Base-by-base conservation (phyloP, 2,888 invertebrate species). In the Calameuta filiformis region DNA sequence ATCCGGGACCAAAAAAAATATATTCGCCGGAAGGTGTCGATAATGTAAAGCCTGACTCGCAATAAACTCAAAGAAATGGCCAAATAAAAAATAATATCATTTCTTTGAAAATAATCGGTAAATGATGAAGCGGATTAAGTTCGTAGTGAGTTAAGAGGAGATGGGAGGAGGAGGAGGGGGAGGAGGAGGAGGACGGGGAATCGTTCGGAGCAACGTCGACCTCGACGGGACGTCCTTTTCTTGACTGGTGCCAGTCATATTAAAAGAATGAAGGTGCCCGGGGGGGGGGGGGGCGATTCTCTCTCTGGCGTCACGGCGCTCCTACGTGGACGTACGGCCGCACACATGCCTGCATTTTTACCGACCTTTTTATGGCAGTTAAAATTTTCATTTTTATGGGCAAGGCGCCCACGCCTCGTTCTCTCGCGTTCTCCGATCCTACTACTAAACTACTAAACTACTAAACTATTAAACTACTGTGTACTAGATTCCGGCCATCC, bases 21-120 rank as follows among this genome's bases (percentile, higher is more conserved):
- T 75, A 76, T 77, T 56, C 74, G 73, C 73, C 75, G 75, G 71
- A 74, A 37, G 35, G 69, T 71, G n/a, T 68, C 11, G 68, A 34
- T 73, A 68, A 56, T 23, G 40, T 9, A 56, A 56, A 23, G 40
- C 40, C 6, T 23, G 40, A 56, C 15, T 56, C 9, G 40, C 40
- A 0, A 23, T 23, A 23, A 56, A 23, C 40, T 56, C 33, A 71
- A 71, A 71, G 71, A 71, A 71, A 71, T 30, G 71, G 71, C n/a
- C 30, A 30, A 71, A 15, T 6, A 23, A 71, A 71, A 33, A 71
- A 71, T 71, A 31, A 34, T 71, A 23, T 30, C 71, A 71, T 71
- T 71, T 71, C 71, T 71, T 23, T 71, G 71, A 11, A 71, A 56
- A 23, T 71, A 71, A 31, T 34, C 30, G 71, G 11, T 69, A 40